Conservation (phyloP, 1,140 invertebrate genomes). For the Protaetia brevitarsis region DNA sequence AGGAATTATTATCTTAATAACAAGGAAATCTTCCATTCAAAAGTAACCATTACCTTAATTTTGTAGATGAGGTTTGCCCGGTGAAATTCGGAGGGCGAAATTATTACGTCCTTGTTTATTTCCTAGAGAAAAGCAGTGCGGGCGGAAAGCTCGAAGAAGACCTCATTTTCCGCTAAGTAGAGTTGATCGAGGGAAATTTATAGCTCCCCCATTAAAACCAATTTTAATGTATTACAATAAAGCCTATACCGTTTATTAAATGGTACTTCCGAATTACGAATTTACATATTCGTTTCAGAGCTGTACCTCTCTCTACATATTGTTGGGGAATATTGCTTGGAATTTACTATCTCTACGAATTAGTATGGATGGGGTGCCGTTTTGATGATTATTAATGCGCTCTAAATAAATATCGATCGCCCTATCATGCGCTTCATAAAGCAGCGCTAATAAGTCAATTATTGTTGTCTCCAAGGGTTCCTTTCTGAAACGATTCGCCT, state of each 20-base stretch:
- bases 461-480: constrained; percentile 8
- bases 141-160: neutral
- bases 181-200: constrained; percentile 10
- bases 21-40: too few relatives aligned
- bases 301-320: neutral
- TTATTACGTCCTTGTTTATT: too few relatives aligned
- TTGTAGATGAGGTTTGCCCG: too few relatives aligned
- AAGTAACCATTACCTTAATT: too few relatives aligned
- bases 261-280: neutral
- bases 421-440: constrained; percentile 4
- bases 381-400: constrained; percentile 18
- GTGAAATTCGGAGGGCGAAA: too few relatives aligned
- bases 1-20: too few relatives aligned
- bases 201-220: constrained; percentile 2
- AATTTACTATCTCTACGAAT: constrained; percentile 12
- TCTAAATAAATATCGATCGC: constrained; percentile 11
- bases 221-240: constrained; percentile 14
- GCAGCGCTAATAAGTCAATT: constrained; percentile 14
- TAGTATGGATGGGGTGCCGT: constrained; percentile 1
- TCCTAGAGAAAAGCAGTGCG: neutral
- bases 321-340: neutral
- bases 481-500: neutral
- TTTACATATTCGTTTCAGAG: constrained; percentile 6
- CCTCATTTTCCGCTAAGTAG: neutral
- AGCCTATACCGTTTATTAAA: constrained; percentile 9